Base-by-base conservation (phyloP, 1,140 invertebrate genomes). In the Drosophila neocordata region DNA sequence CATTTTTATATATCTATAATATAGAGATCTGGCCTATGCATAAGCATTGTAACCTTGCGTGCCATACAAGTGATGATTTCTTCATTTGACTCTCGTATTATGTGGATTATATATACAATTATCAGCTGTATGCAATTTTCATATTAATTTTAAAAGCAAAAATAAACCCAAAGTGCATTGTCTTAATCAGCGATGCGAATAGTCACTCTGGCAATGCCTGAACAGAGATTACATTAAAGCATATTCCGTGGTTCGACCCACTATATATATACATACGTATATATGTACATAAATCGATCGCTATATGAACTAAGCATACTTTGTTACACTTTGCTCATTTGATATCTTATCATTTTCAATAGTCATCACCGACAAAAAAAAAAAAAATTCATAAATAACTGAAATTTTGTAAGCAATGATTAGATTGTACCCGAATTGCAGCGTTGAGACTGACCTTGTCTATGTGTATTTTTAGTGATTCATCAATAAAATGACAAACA, bases 81-180 rank as follows among this genome's bases (percentile, higher is more conserved):
- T 22, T 67, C 65, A 71, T 77, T 59, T 35, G 78, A 75, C 62
- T 75, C 62, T 69, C 2, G 41, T 20, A 18, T 44, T 57, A 72
- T 53, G 41, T 48, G 48, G n/a, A 24, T 55, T 41, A 38, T 59
- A 57, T 22, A 61, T 63, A 68, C 63, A 72, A 59, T 83, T 84
- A 84, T 84, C 82, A 81, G 66, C n/a, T 58, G 24, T 51, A 38
- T 52, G 51, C 79, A 66, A 77, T 82, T 67, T 65, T 69, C 69
- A 78, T 78, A 63, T 65, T 65, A 82, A 82, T 78, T 31, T 52
- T 76, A 82, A 83, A 73, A 69, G 64, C 27, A 72, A 71, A 24
- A 57, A 80, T 72, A 24, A 69, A 65, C 44, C 67, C 58, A 66
- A 75, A 84, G 81, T 85, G 74, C 77, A 85, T 71, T 87, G 77